phyloP scores from a whole-genome alignment of 2,888 invertebrate genomes.

The Oligia strigilis region DNA sequence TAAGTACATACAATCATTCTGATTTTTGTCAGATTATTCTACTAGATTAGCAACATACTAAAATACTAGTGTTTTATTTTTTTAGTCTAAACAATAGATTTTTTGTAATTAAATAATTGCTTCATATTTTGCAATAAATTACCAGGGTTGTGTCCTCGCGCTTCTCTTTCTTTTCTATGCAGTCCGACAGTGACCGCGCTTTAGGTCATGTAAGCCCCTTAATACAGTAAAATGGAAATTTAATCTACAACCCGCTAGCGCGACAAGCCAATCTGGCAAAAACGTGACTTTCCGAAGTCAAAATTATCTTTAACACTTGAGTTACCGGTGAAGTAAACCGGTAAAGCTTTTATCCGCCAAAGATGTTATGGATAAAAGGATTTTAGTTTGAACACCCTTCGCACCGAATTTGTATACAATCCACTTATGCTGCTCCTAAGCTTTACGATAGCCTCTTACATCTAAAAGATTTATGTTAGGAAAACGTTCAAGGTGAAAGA shows the following conservation, averaged over 20 bases:
- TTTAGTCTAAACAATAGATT: no score
- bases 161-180: no score
- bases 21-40: no score
- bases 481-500: constrained; percentile 39
- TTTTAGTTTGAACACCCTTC: constrained; percentile 43
- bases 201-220: no score
- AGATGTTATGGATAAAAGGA: constrained; percentile 48
- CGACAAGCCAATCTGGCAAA: neutral
- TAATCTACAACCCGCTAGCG: neutral
- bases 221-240: neutral
- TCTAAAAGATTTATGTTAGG: constrained; percentile 44
- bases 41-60: no score
- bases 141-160: no score
- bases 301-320: constrained; percentile 21
- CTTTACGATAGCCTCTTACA: constrained; percentile 32
- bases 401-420: constrained; percentile 42
- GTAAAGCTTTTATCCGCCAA: constrained; percentile 47
- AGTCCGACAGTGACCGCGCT: no score
- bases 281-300: neutral
- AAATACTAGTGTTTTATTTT: no score
- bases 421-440: constrained; percentile 44
- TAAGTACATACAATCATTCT: no score
- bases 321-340: constrained; percentile 25
- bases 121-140: no score
- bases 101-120: no score